A percentile compares a stretch with the other conserved stretches of the same genome.
Conservation (phyloP, 2,113 vertebrate genomes). For the Carollia perspicillata region DNA sequence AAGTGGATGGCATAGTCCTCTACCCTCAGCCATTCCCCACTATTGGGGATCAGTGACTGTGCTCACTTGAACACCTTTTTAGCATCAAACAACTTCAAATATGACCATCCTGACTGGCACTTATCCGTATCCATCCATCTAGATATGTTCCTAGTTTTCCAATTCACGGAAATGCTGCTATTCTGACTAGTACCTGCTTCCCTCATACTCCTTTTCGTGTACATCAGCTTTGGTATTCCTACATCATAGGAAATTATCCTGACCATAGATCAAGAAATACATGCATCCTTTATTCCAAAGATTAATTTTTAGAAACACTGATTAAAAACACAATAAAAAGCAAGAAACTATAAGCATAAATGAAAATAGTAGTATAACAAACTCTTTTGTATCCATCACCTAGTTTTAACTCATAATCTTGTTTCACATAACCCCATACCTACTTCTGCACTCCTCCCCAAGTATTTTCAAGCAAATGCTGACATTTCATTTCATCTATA, state of each 20-base stretch:
- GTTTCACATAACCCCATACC: background rate
- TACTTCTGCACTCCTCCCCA: background rate
- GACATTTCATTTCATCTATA: background rate
- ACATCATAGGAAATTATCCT: background rate
- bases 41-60: background rate
- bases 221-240: background rate
- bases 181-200: background rate
- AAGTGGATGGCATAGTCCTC: background rate
- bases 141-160: background rate
- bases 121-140: background rate
- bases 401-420: background rate
- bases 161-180: background rate
- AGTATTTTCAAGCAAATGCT: conserved; percentile 9
- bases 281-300: background rate
- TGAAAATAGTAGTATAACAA: background rate
- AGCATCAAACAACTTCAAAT: background rate
- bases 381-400: background rate
- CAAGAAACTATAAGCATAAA: background rate
- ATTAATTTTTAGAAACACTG: background rate
- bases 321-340: background rate
- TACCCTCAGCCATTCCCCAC: background rate
- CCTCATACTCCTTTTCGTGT: background rate
- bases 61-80: background rate
- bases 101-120: background rate
- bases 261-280: background rate